Conservation (phyloP, 2,113 vertebrate genomes). For the Alexandromys fortis region DNA sequence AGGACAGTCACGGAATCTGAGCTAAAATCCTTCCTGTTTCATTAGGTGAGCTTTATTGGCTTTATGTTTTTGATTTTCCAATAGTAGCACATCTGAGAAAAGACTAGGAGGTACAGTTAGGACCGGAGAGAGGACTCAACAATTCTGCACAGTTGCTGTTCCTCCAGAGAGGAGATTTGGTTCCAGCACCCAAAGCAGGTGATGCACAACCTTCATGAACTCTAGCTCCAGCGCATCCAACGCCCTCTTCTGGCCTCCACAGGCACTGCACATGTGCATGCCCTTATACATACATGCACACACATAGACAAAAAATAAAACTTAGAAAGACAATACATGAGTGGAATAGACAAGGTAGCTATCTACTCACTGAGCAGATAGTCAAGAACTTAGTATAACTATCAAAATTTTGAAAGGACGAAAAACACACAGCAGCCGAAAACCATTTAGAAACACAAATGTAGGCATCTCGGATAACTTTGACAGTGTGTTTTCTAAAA, state of each 20-base stretch:
- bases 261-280: not conserved
- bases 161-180: not conserved
- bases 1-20: not conserved
- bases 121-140: not conserved
- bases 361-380: not conserved
- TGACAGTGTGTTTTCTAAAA: not conserved
- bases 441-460: not conserved
- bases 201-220: not conserved
- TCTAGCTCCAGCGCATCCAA: not conserved
- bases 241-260: not conserved
- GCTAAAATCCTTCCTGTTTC: slow-evolving; percentile 11
- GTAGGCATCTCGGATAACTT: not conserved
- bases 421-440: not conserved
- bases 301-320: not conserved
- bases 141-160: not conserved
- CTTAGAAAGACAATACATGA: not conserved
- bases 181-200: not conserved
- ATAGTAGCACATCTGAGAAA: not conserved
- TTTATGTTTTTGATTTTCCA: slow-evolving; percentile 46
- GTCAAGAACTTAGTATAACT: not conserved
- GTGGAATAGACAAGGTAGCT: not conserved
- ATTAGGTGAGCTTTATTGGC: not conserved
- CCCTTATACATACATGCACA: not conserved
- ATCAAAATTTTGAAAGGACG: not conserved
- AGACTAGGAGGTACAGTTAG: not conserved